A percentile compares a stretch with the other conserved stretches of the same genome.
Evolutionary conservation across 2,797 vertebrate species (phyloP).

Genomic region (Acanthurus leucopareius): DNA sequence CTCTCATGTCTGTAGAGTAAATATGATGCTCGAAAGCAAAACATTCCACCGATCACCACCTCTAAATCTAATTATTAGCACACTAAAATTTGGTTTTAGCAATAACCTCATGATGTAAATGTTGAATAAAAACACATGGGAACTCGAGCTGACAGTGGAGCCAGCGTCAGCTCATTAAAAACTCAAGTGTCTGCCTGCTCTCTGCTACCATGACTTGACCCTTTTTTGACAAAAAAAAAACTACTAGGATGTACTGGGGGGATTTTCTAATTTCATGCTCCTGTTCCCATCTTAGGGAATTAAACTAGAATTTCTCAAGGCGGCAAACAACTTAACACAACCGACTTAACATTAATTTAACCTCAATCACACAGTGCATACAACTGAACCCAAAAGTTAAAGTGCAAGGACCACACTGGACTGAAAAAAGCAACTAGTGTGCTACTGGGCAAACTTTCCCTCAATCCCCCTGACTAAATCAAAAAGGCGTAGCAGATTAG

Average conservation of each 20-base stretch:
- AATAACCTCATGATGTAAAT: not conserved
- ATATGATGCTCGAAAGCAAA: not conserved
- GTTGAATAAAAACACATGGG: not conserved
- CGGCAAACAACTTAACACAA: constrained; percentile 58
- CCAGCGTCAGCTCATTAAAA: constrained; percentile 10
- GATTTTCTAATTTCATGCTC: constrained; percentile 70
- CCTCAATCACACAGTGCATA: constrained; percentile 32
- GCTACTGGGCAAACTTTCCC: constrained; percentile 56
- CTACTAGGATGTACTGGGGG: constrained; percentile 3
- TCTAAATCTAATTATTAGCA: not conserved
- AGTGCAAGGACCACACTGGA: constrained; percentile 1
- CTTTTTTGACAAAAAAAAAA: constrained; percentile 20
- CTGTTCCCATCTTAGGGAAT: constrained; percentile 48
- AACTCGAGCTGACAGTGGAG: too few species aligned
- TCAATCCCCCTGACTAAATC: constrained; percentile 63
- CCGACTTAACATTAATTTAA: constrained; percentile 40
- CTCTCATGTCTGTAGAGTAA: not conserved
- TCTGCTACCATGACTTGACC: constrained; percentile 42
- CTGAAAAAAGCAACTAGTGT: constrained; percentile 58
- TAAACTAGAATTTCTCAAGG: constrained; percentile 46
- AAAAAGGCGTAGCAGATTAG: constrained; percentile 68
- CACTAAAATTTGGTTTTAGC: not conserved
- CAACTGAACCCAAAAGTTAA: constrained; percentile 32
- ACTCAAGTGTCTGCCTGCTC: constrained; percentile 9
- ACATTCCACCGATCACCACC: not conserved